Percentiles rank a stretch among this genome's conserved stretches.
phyloP scores from a whole-genome alignment of 2,113 vertebrate genomes.

The Melanerpes aurifrons region DNA sequence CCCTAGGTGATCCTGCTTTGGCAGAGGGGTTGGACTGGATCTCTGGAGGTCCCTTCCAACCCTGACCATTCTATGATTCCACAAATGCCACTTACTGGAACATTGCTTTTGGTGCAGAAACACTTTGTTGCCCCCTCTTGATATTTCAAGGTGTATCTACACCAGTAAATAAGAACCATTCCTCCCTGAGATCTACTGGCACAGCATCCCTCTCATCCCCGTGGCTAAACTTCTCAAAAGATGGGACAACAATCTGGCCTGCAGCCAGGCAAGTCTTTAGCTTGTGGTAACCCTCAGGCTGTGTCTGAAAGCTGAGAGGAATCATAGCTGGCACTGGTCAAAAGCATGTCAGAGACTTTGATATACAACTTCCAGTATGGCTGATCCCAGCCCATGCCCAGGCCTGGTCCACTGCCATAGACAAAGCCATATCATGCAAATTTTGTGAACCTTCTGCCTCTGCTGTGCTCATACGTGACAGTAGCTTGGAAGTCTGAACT shows the following conservation, averaged over 20 bases:
- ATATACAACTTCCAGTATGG: neutral
- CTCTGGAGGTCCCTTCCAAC: too few species aligned
- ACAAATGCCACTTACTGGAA: neutral
- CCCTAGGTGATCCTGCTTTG: too few species aligned
- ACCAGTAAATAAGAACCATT: neutral
- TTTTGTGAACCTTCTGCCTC: neutral
- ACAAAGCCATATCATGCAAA: neutral
- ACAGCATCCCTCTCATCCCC: rapidly evolving
- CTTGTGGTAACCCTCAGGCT: neutral
- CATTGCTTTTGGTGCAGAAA: neutral
- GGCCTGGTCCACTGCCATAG: neutral
- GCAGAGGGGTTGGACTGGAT: too few species aligned
- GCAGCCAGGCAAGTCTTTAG: neutral
- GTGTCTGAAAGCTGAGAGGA: neutral
- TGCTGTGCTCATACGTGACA: neutral
- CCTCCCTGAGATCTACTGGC: neutral
- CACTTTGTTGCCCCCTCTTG: neutral
- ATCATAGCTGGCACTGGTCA: neutral
- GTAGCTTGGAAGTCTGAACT: neutral
- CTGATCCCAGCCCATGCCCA: neutral
- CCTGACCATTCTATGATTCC: too few species aligned
- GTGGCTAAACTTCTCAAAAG: neutral
- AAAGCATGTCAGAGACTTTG: neutral
- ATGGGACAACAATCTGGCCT: neutral
- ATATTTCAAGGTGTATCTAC: neutral